Conservation (phyloP, 1,140 invertebrate genomes). For the Philotrypesis tridentata region DNA sequence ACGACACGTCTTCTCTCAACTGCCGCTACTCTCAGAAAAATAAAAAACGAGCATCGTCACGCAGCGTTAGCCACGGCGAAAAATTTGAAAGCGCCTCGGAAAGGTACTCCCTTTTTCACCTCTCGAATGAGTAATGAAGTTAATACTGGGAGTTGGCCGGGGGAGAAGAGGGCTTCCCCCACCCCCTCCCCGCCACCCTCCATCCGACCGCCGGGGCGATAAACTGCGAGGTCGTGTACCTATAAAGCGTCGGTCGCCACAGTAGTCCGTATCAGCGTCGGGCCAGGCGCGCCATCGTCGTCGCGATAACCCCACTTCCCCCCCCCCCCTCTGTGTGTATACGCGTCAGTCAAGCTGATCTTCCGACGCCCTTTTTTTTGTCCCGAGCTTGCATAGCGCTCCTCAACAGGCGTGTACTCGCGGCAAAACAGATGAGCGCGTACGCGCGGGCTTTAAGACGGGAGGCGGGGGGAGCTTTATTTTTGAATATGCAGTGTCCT, state of each 20-base stretch:
- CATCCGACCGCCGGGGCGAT: constrained; percentile 17
- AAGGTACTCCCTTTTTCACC: not conserved
- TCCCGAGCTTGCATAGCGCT: no score
- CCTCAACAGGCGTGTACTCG: not conserved
- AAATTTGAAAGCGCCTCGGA: not conserved
- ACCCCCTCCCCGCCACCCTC: no score
- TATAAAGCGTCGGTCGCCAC: not conserved
- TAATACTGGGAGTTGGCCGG: not conserved
- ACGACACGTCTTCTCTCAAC: no score
- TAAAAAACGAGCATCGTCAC: not conserved
- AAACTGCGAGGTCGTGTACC: constrained; percentile 11
- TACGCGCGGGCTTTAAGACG: not conserved
- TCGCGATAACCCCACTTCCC: constrained; percentile 18
- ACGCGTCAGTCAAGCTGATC: not conserved
- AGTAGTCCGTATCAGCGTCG: constrained; percentile 17
- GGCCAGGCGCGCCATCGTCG: constrained; percentile 4
- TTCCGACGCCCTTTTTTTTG: not conserved
- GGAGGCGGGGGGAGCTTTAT: not conserved
- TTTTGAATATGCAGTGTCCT: not conserved
- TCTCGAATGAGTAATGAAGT: constrained; percentile 38
- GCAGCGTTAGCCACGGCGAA: not conserved
- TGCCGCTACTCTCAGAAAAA: not conserved
- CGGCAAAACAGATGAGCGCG: not conserved
- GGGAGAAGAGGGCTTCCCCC: no score
- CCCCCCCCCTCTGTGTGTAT: not conserved